Conservation (phyloP, 2,113 vertebrate species). For the Neopipo cinnamomea region DNA sequence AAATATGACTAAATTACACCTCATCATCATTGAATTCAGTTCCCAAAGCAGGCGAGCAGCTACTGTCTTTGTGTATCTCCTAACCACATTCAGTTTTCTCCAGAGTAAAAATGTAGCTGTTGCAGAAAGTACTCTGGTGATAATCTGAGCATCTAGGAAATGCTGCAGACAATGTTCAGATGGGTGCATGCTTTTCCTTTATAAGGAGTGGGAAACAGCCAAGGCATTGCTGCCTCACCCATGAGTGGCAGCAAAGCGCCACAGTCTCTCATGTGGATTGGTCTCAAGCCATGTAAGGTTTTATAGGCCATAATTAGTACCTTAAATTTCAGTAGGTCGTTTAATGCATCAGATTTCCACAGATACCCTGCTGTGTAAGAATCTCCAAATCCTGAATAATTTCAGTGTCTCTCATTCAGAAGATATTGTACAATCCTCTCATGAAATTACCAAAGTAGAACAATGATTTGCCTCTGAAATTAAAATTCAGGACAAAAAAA, state of each 20-base stretch:
- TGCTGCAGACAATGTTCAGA: not conserved
- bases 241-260: accelerated
- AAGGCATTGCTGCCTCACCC: not conserved
- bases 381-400: not conserved
- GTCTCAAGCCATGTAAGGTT: not conserved
- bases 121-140: not conserved
- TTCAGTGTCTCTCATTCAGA: not conserved
- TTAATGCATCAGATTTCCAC: not conserved
- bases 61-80: not conserved
- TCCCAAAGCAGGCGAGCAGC: not conserved
- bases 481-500: not conserved
- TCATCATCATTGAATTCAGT: not conserved
- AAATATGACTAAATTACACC: not conserved
- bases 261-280: not conserved
- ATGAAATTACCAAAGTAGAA: not conserved
- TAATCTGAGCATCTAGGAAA: not conserved
- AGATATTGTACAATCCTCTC: not conserved
- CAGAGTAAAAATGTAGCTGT: not conserved
- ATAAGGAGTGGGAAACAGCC: not conserved
- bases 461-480: not conserved
- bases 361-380: not conserved
- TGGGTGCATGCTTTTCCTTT: not conserved
- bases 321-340: not conserved
- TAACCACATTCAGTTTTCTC: not conserved
- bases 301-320: not conserved